These are phyloP conservation scores for Ceratina japonica DNA, from an alignment of 1,140 invertebrate species.

Conservation along the genomic window DNA sequence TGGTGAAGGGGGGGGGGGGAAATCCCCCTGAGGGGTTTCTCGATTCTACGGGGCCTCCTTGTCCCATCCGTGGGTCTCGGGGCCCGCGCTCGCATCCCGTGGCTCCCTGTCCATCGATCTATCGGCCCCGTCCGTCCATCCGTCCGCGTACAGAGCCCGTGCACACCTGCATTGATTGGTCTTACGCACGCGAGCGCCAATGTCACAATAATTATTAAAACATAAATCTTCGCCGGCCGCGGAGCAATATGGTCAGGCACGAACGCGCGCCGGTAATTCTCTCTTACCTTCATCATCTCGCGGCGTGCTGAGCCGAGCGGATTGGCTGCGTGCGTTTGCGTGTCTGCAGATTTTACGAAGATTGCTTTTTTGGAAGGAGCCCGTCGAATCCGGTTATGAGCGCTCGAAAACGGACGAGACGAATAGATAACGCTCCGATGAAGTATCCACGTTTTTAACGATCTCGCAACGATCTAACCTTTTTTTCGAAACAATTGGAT, in stretches of 20 bases:
- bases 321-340: background rate
- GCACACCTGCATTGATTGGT: conserved; percentile 62
- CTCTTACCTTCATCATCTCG: background rate
- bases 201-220: conserved; percentile 76
- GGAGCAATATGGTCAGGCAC: conserved; percentile 7
- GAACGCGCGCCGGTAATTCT: background rate
- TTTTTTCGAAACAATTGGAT: too few species aligned
- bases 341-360: background rate
- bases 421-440: background rate
- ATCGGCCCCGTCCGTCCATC: conserved; percentile 60
- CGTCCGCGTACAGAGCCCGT: conserved; percentile 47
- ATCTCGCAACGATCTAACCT: too few species aligned
- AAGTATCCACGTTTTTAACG: background rate
- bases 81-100: conserved; percentile 37
- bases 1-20: conserved; percentile 65
- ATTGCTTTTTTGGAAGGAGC: background rate
- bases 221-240: conserved; percentile 66
- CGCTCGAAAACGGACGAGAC: background rate
- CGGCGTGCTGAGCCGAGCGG: background rate
- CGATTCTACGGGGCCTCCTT: conserved; percentile 42
- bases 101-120: conserved; percentile 58
- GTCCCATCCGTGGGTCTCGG: conserved; percentile 15
- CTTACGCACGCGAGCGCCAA: conserved; percentile 61
- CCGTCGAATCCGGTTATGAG: background rate
- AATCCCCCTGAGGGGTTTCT: conserved; percentile 66